Evolutionary conservation across 2,888 invertebrate species (phyloP).

Genomic region (Yponomeuta sedellus): DNA sequence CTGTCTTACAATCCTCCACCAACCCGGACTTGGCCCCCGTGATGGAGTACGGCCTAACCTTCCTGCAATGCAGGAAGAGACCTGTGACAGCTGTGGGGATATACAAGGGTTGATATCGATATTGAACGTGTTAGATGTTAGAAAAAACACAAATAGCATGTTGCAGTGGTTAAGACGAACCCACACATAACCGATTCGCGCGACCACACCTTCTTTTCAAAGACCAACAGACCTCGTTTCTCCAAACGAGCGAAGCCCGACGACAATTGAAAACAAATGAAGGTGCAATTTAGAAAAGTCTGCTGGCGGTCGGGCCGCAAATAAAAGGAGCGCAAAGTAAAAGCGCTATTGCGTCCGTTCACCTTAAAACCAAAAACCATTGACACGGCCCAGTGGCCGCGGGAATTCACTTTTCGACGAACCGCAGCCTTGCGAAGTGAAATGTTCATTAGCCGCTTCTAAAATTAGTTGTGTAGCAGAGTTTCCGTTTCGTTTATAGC

Average conservation of each 20-base stretch:
- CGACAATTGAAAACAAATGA: background rate
- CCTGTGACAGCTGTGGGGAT: too few species aligned
- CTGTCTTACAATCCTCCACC: too few species aligned
- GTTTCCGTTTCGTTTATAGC: too few species aligned
- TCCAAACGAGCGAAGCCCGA: background rate
- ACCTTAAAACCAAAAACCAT: conserved; percentile 12
- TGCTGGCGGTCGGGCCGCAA: background rate
- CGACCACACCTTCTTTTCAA: too few species aligned
- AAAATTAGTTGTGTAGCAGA: conserved; percentile 15
- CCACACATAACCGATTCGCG: too few species aligned
- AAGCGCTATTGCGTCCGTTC: conserved; percentile 5
- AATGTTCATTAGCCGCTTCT: conserved; percentile 7
- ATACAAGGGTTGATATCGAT: too few species aligned
- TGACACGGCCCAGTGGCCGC: conserved; percentile 9
- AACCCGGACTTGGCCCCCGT: too few species aligned
- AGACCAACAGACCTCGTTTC: background rate
- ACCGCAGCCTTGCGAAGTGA: conserved; percentile 9
- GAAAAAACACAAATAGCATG: too few species aligned
- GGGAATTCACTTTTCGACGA: conserved; percentile 9
- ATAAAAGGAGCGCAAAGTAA: conserved; percentile 5
- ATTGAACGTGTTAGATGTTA: too few species aligned
- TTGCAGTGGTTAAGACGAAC: too few species aligned
- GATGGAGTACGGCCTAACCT: too few species aligned
- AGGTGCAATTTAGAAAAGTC: background rate
- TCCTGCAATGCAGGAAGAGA: too few species aligned